phyloP scores from a whole-genome alignment of 2,797 vertebrate genomes.

The Gymnothorax javanicus region DNA sequence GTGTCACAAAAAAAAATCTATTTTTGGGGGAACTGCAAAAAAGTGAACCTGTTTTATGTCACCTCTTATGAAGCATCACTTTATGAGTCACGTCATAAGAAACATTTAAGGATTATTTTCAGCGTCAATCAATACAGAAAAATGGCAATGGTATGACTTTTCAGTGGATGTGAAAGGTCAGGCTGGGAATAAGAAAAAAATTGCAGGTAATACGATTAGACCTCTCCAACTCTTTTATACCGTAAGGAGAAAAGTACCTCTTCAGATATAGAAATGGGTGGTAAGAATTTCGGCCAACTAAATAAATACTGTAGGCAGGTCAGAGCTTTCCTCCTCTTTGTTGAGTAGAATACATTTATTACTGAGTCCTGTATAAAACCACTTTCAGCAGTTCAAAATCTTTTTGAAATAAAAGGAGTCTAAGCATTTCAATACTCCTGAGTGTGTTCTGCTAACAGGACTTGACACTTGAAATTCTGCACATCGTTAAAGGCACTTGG shows the following conservation, averaged over 20 bases:
- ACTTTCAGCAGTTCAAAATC: neutral
- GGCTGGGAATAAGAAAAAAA: neutral
- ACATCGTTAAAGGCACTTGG: neutral
- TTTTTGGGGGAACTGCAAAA: neutral
- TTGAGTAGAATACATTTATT: neutral
- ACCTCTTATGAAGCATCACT: neutral
- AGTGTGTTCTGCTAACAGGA: neutral
- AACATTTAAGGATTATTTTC: neutral
- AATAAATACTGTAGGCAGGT: neutral
- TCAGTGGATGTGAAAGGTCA: conserved; percentile 2
- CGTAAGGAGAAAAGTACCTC: neutral
- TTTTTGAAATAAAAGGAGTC: conserved; percentile 6
- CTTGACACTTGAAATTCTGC: neutral
- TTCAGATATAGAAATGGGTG: neutral
- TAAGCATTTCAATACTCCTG: neutral
- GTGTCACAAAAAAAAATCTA: neutral
- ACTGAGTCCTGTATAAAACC: neutral
- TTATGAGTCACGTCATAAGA: neutral
- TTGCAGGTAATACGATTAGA: neutral
- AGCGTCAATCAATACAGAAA: neutral
- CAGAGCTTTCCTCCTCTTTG: neutral
- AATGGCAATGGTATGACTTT: neutral
- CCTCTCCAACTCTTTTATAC: neutral
- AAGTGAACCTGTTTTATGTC: neutral
- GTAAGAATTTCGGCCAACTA: neutral